Percentiles rank a stretch among this genome's conserved stretches.
Evolutionary conservation across 92 coral and sea anemone genomes (phyloP).

Genomic region (Anthopleura xanthogrammica): DNA sequence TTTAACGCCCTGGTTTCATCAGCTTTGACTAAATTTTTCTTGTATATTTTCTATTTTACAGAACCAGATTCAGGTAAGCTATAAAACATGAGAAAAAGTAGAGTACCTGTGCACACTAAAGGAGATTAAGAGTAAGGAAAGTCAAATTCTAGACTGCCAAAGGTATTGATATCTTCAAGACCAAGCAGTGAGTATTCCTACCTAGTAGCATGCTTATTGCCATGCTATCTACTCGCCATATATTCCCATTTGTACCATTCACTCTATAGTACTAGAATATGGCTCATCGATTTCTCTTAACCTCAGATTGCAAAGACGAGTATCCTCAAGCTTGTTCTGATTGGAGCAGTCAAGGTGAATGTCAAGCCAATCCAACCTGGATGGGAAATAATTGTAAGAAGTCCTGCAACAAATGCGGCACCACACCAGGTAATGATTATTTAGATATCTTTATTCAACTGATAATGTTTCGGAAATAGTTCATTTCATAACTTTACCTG

Average conservation of each 20-base stretch:
- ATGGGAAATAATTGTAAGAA: slow-evolving; percentile 67
- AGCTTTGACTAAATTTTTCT: background rate
- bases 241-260: no score
- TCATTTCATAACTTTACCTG: slow-evolving; percentile 6
- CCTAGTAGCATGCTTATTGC: no score
- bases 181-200: no score
- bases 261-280: no score
- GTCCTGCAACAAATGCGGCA: slow-evolving; percentile 63
- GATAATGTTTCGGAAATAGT: background rate
- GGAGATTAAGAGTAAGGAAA: no score
- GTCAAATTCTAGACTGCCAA: no score
- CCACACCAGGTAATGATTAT: slow-evolving; percentile 24
- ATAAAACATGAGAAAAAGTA: background rate
- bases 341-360: slow-evolving; percentile 65
- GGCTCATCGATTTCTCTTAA: background rate
- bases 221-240: no score
- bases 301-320: slow-evolving; percentile 65
- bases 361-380: slow-evolving; percentile 62
- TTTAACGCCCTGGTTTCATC: background rate
- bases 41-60: background rate
- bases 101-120: no score
- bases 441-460: background rate
- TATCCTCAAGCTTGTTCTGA: slow-evolving; percentile 74
- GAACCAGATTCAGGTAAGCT: slow-evolving; percentile 30
- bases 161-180: no score